Conservation (phyloP, 1,140 invertebrate species). For the Holotrichia oblita region DNA sequence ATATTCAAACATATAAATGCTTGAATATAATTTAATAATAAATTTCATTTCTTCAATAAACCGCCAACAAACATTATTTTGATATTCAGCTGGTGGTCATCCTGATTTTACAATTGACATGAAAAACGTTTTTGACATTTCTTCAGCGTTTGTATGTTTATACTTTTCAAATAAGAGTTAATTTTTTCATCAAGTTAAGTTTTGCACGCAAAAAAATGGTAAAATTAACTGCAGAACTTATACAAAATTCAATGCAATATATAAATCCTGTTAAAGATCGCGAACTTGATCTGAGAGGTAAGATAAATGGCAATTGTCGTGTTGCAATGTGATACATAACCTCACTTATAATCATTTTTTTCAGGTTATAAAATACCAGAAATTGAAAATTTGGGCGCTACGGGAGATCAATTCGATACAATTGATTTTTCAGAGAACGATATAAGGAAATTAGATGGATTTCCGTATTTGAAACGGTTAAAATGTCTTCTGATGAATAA, state of each 20-base stretch:
- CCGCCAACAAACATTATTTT: no score
- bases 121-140: no score
- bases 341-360: constrained; percentile 52
- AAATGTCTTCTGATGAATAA: constrained; percentile 95
- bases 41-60: no score
- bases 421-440: constrained; percentile 99
- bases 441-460: constrained; percentile 96
- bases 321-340: constrained; percentile 10
- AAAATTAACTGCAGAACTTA: constrained; percentile 92
- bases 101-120: no score
- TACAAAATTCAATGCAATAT: constrained; percentile 86
- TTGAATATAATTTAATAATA: no score
- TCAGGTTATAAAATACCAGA: constrained; percentile 97
- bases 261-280: constrained; percentile 75
- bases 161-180: no score
- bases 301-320: background rate
- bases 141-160: no score
- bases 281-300: constrained; percentile 95
- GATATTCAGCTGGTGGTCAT: no score
- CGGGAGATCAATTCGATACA: constrained; percentile 98
- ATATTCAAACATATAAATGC: no score
- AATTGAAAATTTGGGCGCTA: constrained; percentile 98
- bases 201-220: constrained; percentile 77
- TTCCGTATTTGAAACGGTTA: constrained; percentile 90
- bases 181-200: no score